Evolutionary conservation across 1,140 invertebrate genomes (phyloP).

Genomic region (Eufriesea mexicana): DNA sequence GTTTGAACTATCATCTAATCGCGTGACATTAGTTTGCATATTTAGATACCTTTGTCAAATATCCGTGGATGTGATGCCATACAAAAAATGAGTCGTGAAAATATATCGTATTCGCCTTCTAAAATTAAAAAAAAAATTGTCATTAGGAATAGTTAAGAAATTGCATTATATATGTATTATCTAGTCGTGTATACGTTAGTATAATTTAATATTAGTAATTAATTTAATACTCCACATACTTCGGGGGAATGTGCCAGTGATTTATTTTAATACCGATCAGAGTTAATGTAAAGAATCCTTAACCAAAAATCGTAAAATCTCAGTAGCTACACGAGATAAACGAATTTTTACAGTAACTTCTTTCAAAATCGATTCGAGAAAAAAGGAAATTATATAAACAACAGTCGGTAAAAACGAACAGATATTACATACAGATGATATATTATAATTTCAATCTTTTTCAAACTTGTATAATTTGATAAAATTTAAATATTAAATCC

Average conservation of each 20-base stretch:
- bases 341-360: not conserved
- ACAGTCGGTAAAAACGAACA: not conserved
- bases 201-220: not conserved
- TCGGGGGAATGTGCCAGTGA: slow-evolving; percentile 74
- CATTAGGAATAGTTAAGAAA: not conserved
- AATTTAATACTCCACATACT: slow-evolving; percentile 1
- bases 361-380: not conserved
- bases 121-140: not conserved
- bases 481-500: not conserved
- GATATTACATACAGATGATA: not conserved
- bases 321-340: not conserved
- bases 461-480: not conserved
- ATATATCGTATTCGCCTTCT: slow-evolving; percentile 18
- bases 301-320: not conserved
- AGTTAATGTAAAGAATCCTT: not conserved
- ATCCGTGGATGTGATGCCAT: slow-evolving; percentile 72
- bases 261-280: not conserved
- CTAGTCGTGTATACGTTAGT: not conserved
- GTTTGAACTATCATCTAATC: slow-evolving; percentile 5
- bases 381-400: not conserved
- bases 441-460: not conserved
- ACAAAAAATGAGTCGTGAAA: slow-evolving; percentile 44
- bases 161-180: not conserved
- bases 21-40: slow-evolving; percentile 30
- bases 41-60: slow-evolving; percentile 16